These are phyloP conservation scores for Sardina pilchardus DNA, from an alignment of 2,113 vertebrate genomes.

Conservation along the genomic window DNA sequence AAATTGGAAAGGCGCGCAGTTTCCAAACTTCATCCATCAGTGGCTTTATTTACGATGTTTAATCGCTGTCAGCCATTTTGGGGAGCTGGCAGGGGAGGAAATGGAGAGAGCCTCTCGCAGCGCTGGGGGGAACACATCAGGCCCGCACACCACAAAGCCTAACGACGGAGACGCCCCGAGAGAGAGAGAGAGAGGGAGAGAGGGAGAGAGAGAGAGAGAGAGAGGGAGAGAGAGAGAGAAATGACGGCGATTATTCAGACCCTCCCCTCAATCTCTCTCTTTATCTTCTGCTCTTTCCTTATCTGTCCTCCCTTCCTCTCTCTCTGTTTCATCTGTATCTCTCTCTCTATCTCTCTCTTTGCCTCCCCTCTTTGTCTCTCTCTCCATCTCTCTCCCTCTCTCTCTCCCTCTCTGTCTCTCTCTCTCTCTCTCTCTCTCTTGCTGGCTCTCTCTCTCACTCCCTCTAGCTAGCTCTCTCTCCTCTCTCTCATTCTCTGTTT, in stretches of 20 bases:
- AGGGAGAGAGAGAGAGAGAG: not conserved
- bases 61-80: conserved; percentile 27
- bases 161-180: not conserved
- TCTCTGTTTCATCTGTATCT: not conserved
- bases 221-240: not conserved
- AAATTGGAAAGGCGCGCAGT: conserved; percentile 10
- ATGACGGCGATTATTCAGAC: not conserved
- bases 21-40: conserved; percentile 21
- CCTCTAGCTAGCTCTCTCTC: not conserved
- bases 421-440: not conserved
- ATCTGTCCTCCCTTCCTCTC: not conserved
- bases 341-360: not conserved
- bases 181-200: not conserved
- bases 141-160: not conserved
- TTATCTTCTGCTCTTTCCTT: not conserved
- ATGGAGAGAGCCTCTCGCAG: not conserved
- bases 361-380: not conserved
- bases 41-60: conserved; percentile 19
- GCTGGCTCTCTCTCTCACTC: not conserved
- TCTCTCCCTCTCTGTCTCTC: not conserved
- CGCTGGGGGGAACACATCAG: not conserved
- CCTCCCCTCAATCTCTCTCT: not conserved
- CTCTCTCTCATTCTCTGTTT: not conserved
- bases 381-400: not conserved
- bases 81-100: not conserved